Percentiles rank a stretch among this genome's conserved stretches.
Evolutionary conservation across 1,140 invertebrate genomes (phyloP).

Genomic region (Brachionus manjavacas): DNA sequence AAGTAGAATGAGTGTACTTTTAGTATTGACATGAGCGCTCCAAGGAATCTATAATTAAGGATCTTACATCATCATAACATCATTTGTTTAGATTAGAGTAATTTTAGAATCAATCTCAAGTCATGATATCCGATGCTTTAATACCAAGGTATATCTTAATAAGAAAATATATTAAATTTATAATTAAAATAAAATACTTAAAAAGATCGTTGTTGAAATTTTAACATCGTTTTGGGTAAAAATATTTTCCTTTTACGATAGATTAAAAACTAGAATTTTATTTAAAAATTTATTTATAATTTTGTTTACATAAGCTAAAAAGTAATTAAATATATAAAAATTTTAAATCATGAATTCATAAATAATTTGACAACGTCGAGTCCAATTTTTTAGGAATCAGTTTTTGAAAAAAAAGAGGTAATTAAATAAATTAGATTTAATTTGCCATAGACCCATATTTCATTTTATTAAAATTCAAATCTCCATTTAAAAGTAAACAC

Average conservation of each 20-base stretch:
- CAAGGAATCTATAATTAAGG: neutral
- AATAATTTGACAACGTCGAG: constrained; percentile 20
- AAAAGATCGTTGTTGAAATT: neutral
- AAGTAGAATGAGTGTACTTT: neutral
- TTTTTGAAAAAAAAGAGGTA: neutral
- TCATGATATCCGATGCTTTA: neutral
- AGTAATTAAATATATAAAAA: neutral
- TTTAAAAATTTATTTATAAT: neutral
- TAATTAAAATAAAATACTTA: neutral
- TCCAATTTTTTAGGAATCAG: constrained; percentile 6
- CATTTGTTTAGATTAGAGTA: neutral
- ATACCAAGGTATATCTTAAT: neutral
- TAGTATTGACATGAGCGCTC: neutral
- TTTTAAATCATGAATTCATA: neutral
- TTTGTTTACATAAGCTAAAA: neutral
- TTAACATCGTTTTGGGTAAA: neutral
- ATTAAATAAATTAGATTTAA: neutral
- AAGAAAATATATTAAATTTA: neutral
- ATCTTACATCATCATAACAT: neutral
- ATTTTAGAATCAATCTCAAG: constrained; percentile 5
- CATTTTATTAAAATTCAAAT: neutral
- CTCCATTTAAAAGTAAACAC: neutral
- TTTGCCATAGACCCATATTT: neutral
- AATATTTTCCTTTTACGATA: neutral
- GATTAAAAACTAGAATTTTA: neutral